phyloP scores from a whole-genome alignment of 2,888 invertebrate species.

The Drosophila koepferae region DNA sequence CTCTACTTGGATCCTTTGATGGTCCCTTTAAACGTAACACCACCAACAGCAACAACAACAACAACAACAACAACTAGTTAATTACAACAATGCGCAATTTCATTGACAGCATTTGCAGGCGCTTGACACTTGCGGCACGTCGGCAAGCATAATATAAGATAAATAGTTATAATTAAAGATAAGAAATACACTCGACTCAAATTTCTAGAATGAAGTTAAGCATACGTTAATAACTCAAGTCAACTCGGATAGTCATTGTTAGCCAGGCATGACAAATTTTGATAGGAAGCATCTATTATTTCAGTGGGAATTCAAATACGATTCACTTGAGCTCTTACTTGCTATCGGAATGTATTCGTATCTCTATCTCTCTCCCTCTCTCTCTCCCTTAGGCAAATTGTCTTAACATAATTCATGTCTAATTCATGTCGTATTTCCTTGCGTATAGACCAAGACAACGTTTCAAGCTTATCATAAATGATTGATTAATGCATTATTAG shows the following conservation, averaged over 20 bases:
- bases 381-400: no score
- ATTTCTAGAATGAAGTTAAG: neutral
- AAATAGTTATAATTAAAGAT: constrained; percentile 21
- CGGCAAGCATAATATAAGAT: constrained; percentile 11
- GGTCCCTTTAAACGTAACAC: constrained; percentile 13
- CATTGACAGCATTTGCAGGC: constrained; percentile 17
- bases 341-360: neutral
- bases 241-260: neutral
- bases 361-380: no score
- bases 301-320: neutral
- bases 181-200: neutral
- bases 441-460: no score
- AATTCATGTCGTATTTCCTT: no score
- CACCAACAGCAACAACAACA: constrained; percentile 19
- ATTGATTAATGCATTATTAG: no score
- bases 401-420: no score
- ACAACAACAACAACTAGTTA: constrained; percentile 19
- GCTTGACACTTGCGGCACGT: neutral
- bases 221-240: neutral
- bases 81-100: constrained; percentile 23
- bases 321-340: neutral
- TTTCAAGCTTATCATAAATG: no score
- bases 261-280: neutral
- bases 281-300: neutral
- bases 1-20: constrained; percentile 31